Base-by-base conservation (phyloP, 1,140 invertebrate genomes). In the Sycophila sp. region DNA sequence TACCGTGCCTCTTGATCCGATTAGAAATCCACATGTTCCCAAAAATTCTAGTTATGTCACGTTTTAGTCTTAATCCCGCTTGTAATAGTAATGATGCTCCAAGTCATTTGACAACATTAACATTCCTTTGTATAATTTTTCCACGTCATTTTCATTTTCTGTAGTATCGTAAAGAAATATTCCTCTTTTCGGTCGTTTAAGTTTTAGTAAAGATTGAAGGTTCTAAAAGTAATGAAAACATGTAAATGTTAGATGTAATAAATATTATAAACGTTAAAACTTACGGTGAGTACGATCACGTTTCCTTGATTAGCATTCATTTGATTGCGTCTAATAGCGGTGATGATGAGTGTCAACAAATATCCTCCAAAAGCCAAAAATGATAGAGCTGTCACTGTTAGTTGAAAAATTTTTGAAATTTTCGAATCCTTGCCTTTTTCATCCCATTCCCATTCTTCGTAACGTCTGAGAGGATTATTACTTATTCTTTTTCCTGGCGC, bases 311-410 rank as follows among this genome's bases (percentile, higher is more conserved):
- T 53, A 3, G 53, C 45, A 1, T 55, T 62, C 1, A 4, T 65
- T 1, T 74, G 17, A 74, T 87, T 87, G 82, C 83, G 86, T 75
- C 89, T 91, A 8, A 93, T 88, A 0, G 91, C 90, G 69, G 90
- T 89, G 4, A 93, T 90, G 38, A 94, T 90, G 1, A 94, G 82
- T 76, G 91, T 92, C 0, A 94, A 78, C 11, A 94, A 80, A 79
- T 94, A 94, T 7, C 92, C 93, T 8, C 92, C 93, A 74, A 94
- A 94, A 0, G 92, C 92, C 2, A 94, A 78, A 80, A 94, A 94
- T 0, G 93, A 90, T 15, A 94, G 80, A 0, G 92, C 89, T 0
- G 92, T 94, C 4, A 94, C 86, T 0, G 92, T 90, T 22, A 92
- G 83, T 53, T 93, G 90, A 75, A 94, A 92, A 73, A 92, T 88